Evolutionary conservation across 2,888 invertebrate species (phyloP).

Genomic region (Zele albiditarsus): DNA sequence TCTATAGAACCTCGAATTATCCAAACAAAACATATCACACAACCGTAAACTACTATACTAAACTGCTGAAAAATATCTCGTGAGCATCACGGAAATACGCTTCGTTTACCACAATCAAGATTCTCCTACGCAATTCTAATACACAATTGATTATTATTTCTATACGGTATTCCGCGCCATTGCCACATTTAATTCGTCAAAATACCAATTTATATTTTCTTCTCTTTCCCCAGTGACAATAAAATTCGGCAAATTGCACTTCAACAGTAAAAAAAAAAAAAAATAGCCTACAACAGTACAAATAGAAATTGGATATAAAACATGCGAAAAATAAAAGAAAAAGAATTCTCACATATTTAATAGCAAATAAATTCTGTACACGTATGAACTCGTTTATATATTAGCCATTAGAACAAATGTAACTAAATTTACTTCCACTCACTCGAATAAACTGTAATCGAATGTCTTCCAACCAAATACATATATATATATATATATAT

Average conservation of each 20-base stretch:
- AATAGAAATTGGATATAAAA: background rate
- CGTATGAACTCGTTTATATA: background rate
- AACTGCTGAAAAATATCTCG: constrained; percentile 6
- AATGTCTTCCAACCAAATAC: background rate
- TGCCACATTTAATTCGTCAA: constrained; percentile 16
- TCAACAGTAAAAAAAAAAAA: background rate
- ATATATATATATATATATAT: background rate
- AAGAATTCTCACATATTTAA: background rate
- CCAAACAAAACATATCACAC: constrained; percentile 32
- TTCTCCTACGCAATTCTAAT: background rate
- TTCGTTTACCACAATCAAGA: constrained; percentile 36
- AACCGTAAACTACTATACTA: background rate
- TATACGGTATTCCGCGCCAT: constrained; percentile 33
- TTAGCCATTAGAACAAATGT: background rate
- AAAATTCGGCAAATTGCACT: background rate
- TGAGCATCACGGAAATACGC: constrained; percentile 32
- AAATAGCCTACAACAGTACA: background rate
- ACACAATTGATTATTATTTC: constrained; percentile 2
- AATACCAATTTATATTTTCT: background rate
- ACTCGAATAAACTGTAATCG: background rate
- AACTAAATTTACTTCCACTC: background rate
- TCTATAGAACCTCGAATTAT: constrained; percentile 15
- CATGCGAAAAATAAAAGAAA: background rate
- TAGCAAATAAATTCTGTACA: background rate
- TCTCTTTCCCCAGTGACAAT: background rate